Evolutionary conservation across 64 coral and sea anemone genomes (phyloP).

Genomic region (Astreopora myriophthalma): DNA sequence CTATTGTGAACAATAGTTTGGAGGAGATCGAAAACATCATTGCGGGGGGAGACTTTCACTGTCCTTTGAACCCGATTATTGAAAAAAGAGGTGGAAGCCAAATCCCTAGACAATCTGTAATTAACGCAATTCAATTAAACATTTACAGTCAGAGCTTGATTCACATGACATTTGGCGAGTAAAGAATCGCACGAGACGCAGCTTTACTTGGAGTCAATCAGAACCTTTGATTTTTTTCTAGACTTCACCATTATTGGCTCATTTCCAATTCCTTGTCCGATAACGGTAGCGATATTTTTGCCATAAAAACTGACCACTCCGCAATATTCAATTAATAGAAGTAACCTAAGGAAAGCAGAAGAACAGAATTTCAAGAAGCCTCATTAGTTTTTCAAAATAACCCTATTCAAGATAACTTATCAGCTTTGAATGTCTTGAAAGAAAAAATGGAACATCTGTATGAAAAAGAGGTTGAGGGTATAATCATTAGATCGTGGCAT

Average conservation of each 20-base stretch:
- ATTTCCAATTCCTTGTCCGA: not conserved
- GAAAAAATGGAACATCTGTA: slow-evolving; percentile 13
- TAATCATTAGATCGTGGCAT: not conserved
- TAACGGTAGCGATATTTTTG: not conserved
- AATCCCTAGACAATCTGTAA: slow-evolving; percentile 21
- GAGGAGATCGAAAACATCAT: too few species aligned
- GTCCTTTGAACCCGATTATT: not conserved
- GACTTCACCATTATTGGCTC: not conserved
- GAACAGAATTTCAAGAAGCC: not conserved
- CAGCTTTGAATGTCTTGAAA: slow-evolving; percentile 7
- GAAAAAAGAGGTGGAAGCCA: slow-evolving; percentile 3
- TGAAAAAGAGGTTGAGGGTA: not conserved
- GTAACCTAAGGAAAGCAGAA: not conserved
- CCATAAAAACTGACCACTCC: not conserved
- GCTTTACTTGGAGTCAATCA: slow-evolving; percentile 9
- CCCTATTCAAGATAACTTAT: not conserved
- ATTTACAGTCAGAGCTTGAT: slow-evolving; percentile 13
- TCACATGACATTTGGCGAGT: not conserved
- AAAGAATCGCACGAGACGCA: not conserved
- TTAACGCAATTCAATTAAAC: slow-evolving; percentile 2
- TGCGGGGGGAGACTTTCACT: too few species aligned
- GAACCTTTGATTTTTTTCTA: not conserved
- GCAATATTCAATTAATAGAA: not conserved
- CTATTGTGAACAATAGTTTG: not conserved
- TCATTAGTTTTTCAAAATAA: not conserved